Base-by-base conservation (phyloP, 2,797 vertebrate species). In the Ctenopoma multispine region DNA sequence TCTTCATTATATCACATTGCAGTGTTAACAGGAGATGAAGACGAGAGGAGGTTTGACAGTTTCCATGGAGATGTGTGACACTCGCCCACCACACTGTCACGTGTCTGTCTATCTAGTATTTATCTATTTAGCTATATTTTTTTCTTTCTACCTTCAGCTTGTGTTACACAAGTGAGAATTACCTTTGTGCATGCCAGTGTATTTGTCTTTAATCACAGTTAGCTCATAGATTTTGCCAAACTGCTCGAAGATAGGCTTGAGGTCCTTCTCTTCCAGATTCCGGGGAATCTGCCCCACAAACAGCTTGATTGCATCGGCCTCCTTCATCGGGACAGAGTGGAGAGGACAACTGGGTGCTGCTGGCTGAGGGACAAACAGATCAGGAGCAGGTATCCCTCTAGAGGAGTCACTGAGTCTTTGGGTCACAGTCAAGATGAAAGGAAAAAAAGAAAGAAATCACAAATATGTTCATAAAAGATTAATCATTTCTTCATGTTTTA, bases 121-220 rank as follows among this genome's bases (percentile, higher is more conserved):
- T 12, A 38, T 40, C 47, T 41, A 50, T 73, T 49, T 12, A 38
- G 34, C 47, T 41, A 4, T 69, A 43, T 55, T 9, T 68, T 49
- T 54, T 2, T 56, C 24, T 49, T 7, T 51, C 11, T 65, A 17
- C 81, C 56, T 68, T 64, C 31, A 72, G 7, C 40, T 61, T 82
- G 72, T 72, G 75, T 83, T 64, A 74, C 29, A 69, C 75, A 14
- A 77, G 41, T 44, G 43, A 79, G 49, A 78, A 87, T 69, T 83
- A 95, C 94, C 94, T 95, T 95, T 95, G 91, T 95, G 94, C 94
- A 95, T 94, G 81, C 94, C 94, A 14, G 94, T 95, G 93, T 95
- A 95, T 92, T 95, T 95, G 92, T 95, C 94, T 89, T 95, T 95
- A 81, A 95, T 94, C 87, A 95, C 94, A 31, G 94, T 95, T 70